Percentiles rank a stretch among this genome's conserved stretches.
Evolutionary conservation across 2,113 vertebrate species (phyloP).

Genomic region (Gracilinanus agilis): DNA sequence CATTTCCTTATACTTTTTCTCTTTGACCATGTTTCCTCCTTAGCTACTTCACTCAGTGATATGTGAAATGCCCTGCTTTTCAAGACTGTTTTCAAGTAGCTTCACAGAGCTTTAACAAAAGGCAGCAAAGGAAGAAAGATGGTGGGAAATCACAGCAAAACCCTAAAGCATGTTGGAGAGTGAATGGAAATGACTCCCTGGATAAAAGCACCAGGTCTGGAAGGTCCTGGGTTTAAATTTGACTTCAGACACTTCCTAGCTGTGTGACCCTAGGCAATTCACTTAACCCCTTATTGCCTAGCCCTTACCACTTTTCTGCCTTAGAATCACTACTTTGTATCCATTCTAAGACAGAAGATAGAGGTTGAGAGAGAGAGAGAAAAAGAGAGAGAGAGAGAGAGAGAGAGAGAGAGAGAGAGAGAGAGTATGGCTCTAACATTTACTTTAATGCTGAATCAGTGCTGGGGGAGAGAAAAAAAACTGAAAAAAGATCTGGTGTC

Average conservation of each 20-base stretch:
- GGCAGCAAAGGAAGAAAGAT: neutral
- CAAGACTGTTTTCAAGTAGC: conserved; percentile 36
- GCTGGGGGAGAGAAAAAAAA: neutral
- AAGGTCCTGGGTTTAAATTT: too few species aligned
- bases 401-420: neutral
- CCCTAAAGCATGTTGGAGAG: neutral
- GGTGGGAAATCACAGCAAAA: neutral
- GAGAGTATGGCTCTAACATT: neutral
- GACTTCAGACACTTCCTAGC: too few species aligned
- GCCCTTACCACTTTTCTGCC: too few species aligned
- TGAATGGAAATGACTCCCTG: neutral
- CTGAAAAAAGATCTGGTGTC: neutral
- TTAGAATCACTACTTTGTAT: too few species aligned
- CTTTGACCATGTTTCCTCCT: neutral
- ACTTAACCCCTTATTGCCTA: too few species aligned
- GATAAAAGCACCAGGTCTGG: too few species aligned
- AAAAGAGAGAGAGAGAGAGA: neutral
- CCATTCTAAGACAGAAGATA: too few species aligned
- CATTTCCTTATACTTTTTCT: neutral
- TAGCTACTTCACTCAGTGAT: conserved; percentile 8
- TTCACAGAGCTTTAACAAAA: neutral
- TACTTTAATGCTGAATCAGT: neutral
- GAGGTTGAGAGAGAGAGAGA: too few species aligned
- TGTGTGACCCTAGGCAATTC: too few species aligned
- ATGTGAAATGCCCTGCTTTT: neutral